Evolutionary conservation across 1,140 invertebrate genomes (phyloP).

Genomic region (Sycophila sp.): DNA sequence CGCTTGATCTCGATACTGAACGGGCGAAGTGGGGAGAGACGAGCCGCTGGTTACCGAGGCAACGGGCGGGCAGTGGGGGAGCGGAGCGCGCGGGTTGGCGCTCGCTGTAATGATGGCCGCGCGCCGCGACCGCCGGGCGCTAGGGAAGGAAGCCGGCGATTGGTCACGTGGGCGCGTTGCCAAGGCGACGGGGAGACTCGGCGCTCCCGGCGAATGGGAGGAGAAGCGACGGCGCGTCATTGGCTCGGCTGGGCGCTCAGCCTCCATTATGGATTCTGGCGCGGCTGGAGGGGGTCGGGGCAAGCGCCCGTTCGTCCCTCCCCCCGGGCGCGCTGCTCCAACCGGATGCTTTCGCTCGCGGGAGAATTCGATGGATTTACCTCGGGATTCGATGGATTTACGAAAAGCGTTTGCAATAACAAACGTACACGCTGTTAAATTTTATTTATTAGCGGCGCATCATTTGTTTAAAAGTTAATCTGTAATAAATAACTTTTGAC

Average conservation of each 20-base stretch:
- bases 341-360: not conserved
- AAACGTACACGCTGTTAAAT: too few species aligned
- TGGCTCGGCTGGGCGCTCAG: slow-evolving; percentile 45
- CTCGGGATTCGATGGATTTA: not conserved
- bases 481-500: too few species aligned
- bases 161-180: too few species aligned
- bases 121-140: too few species aligned
- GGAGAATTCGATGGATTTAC: not conserved
- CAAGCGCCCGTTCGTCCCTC: slow-evolving; percentile 4
- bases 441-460: too few species aligned
- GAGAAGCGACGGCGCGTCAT: slow-evolving; percentile 51
- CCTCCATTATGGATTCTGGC: slow-evolving; percentile 65
- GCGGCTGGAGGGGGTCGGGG: slow-evolving; percentile 51
- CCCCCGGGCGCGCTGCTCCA: not conserved
- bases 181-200: too few species aligned
- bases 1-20: too few species aligned
- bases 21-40: not conserved
- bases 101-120: too few species aligned
- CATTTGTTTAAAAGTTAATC: too few species aligned
- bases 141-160: slow-evolving; percentile 53
- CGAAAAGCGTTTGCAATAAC: too few species aligned
- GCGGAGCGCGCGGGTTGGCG: too few species aligned
- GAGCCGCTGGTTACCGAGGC: not conserved
- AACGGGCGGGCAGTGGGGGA: not conserved
- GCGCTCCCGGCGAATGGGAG: slow-evolving; percentile 46